Percentiles rank a stretch among this genome's conserved stretches.
Evolutionary conservation across 2,113 vertebrate genomes (phyloP).

Genomic region (Gallinago paraguaiae): DNA sequence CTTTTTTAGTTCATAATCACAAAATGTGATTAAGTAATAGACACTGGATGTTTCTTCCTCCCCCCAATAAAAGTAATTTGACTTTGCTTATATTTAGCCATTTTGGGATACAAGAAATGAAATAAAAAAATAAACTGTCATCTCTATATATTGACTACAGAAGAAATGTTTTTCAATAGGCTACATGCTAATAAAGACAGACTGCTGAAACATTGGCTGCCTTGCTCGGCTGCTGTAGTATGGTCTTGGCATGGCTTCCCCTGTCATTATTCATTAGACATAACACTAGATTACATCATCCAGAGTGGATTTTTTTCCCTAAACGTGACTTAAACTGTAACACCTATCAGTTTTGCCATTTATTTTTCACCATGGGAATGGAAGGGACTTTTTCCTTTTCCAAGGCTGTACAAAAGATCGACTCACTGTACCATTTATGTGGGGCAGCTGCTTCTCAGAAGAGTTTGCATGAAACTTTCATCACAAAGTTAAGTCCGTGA

Average conservation of each 20-base stretch:
- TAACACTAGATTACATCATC: slow-evolving; percentile 25
- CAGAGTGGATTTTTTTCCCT: not conserved
- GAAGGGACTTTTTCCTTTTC: not conserved
- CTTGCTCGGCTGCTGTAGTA: not conserved
- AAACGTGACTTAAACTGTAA: slow-evolving; percentile 15
- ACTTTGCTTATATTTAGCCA: not conserved
- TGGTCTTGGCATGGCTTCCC: not conserved
- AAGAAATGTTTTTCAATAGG: not conserved
- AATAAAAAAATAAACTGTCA: not conserved
- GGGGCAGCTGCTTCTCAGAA: not conserved
- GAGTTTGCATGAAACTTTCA: not conserved
- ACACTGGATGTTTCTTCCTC: not conserved
- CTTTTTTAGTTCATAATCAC: not conserved
- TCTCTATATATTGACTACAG: not conserved
- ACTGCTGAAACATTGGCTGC: not conserved
- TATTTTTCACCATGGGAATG: not conserved
- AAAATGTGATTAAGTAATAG: not conserved
- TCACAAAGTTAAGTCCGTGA: not conserved
- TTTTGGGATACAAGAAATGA: not conserved
- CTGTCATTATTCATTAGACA: slow-evolving; percentile 37
- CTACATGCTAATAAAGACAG: not conserved
- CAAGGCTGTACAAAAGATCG: not conserved
- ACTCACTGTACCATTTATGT: not conserved
- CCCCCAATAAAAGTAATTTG: not conserved
- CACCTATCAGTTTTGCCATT: not conserved